These are phyloP conservation scores for Diorhabda carinulata DNA, from an alignment of 1,140 invertebrate species.

Conservation along the genomic window DNA sequence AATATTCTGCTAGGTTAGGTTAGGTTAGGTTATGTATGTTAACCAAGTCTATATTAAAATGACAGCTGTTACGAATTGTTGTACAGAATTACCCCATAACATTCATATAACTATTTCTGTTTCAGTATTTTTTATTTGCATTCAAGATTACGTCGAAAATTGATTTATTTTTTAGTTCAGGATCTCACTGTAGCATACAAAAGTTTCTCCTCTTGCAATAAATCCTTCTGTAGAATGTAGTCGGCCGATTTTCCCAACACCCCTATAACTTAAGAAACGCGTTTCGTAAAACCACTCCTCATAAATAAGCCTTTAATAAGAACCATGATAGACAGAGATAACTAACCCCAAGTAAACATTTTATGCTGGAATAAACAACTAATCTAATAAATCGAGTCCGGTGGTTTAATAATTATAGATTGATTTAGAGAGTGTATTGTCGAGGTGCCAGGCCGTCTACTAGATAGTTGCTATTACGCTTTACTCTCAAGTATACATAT, in stretches of 20 bases:
- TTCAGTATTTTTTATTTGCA: no score
- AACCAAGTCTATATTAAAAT: no score
- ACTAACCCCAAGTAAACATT: slow-evolving; percentile 14
- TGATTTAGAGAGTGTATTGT: slow-evolving; percentile 38
- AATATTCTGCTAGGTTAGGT: no score
- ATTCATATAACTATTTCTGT: no score
- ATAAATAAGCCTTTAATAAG: slow-evolving; percentile 22
- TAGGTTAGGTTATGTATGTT: no score
- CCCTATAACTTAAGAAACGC: not conserved
- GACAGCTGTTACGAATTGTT: no score
- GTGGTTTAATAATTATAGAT: slow-evolving; percentile 30
- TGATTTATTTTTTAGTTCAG: no score
- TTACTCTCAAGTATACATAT: not conserved
- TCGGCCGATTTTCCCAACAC: not conserved
- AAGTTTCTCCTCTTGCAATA: not conserved
- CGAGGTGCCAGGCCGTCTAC: slow-evolving; percentile 35
- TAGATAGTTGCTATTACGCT: not conserved
- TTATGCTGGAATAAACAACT: slow-evolving; percentile 29
- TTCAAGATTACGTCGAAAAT: no score
- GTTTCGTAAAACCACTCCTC: not conserved
- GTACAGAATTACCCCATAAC: no score
- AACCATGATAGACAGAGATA: slow-evolving; percentile 8
- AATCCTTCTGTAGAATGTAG: not conserved
- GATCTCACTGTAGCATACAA: no score
- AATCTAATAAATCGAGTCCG: slow-evolving; percentile 29